Evolutionary conservation across 64 coral and sea anemone genomes (phyloP), one percentile per base, ranked within the genome.

Genomic region (Montipora sp.): DNA sequence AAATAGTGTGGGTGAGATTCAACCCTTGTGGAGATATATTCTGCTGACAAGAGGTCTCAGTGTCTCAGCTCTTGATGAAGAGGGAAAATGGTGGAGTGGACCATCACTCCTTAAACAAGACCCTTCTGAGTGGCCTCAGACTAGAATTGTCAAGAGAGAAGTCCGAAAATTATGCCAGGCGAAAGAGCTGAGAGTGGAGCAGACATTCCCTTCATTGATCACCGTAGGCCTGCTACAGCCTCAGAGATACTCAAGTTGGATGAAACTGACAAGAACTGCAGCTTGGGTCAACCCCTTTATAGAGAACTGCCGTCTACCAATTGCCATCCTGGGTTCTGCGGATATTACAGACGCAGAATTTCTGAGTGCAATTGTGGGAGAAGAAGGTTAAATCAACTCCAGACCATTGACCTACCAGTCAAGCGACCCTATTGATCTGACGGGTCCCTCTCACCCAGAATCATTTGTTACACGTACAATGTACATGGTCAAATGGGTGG

Each of bases 31-130:
- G 36, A 36, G 36, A 36, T 36, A 36, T 36, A 0, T 88, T 5
- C 60, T 73, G 60, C 69, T 88, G 59, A 94, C 77, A 24, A 87
- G 92, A 77, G 92, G 92, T 14, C 24, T 65, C 20, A 81, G 50
- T 58, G 51, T 83, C 51, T 3, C n/a, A 7, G 66, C 61, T 27
- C 92, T 94, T 15, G 21, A 14, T 9, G 73, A 58, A 22, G 68
- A 84, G 53, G 51, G 58, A 16, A 83, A 6, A 11, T 92, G 90
- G 80, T 92, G 80, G 90, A 19, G 83, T 10, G 90, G 87, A 20
- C 92, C 76, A 44, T 8, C 77, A 11, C 88, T 88, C 47, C 60
- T 94, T 27, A 36, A 27, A 50, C 47, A 88, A 48, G 10, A 80
- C 10, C 22, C 8, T 10, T 44, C 89, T 80, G 59, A 88, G 59